A percentile compares a stretch with the other conserved stretches of the same genome.
These are phyloP conservation scores for Drosophila melanosoma DNA, from an alignment of 2,888 invertebrate species.

Conservation along the genomic window DNA sequence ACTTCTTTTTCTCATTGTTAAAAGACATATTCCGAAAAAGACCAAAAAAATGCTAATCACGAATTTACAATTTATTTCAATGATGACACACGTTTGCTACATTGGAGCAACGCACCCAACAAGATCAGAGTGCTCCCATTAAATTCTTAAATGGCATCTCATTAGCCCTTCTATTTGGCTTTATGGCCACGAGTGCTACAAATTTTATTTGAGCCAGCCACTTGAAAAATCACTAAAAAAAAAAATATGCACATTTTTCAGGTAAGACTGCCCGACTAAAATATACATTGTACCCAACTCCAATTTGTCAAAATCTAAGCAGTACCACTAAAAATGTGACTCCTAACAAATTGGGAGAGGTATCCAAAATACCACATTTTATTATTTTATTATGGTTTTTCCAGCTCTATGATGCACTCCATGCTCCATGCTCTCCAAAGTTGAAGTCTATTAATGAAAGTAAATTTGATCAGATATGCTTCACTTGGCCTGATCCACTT, in stretches of 20 bases:
- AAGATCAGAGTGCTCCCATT: constrained; percentile 21
- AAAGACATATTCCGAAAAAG: neutral
- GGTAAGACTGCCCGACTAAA: neutral
- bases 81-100: constrained; percentile 8
- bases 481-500: neutral
- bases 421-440: neutral
- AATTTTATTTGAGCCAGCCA: constrained; percentile 8
- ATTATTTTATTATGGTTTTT: neutral
- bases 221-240: constrained; percentile 32
- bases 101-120: constrained; percentile 9
- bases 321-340: neutral
- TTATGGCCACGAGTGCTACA: constrained; percentile 11
- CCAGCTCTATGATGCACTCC: too few relatives aligned
- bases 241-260: neutral
- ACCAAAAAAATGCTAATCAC: neutral
- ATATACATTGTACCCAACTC: neutral
- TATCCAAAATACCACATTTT: too few relatives aligned
- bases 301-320: neutral
- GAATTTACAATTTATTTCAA: constrained; percentile 1
- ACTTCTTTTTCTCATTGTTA: neutral
- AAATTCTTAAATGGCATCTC: constrained; percentile 2
- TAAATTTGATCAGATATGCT: neutral
- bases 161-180: constrained; percentile 12
- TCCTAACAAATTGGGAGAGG: neutral
- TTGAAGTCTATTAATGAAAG: too few relatives aligned